Conservation (phyloP, 2,113 vertebrate genomes). For the Circaetus cinerascens region DNA sequence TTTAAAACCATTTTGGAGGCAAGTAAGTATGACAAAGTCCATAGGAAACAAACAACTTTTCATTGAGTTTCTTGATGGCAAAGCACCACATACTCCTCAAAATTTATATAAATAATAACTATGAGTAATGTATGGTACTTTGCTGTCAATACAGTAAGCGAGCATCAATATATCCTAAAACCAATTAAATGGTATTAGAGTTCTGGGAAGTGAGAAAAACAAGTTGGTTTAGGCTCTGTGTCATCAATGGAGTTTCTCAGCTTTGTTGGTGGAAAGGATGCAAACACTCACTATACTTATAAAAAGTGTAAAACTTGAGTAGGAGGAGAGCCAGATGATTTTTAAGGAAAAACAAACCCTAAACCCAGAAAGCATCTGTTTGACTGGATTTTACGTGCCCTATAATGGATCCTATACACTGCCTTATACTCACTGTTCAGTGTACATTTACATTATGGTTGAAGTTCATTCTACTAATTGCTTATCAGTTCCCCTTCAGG, state of each 20-base stretch:
- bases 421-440: background rate
- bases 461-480: background rate
- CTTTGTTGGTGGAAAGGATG: background rate
- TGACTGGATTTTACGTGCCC: background rate
- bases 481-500: rapidly evolving
- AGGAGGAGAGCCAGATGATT: background rate
- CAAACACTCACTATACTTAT: background rate
- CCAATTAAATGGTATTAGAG: background rate
- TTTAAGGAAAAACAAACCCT: background rate
- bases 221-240: background rate
- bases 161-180: background rate
- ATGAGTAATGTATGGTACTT: background rate
- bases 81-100: background rate
- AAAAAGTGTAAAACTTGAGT: background rate
- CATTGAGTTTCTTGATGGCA: background rate
- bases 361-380: background rate
- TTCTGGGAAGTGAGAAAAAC: background rate
- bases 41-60: background rate
- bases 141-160: background rate
- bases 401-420: background rate
- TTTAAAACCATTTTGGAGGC: background rate
- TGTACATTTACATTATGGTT: background rate
- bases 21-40: background rate
- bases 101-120: background rate
- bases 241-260: background rate